Base-by-base conservation (phyloP, 1,140 invertebrate genomes). In the Drosophila miranda region DNA sequence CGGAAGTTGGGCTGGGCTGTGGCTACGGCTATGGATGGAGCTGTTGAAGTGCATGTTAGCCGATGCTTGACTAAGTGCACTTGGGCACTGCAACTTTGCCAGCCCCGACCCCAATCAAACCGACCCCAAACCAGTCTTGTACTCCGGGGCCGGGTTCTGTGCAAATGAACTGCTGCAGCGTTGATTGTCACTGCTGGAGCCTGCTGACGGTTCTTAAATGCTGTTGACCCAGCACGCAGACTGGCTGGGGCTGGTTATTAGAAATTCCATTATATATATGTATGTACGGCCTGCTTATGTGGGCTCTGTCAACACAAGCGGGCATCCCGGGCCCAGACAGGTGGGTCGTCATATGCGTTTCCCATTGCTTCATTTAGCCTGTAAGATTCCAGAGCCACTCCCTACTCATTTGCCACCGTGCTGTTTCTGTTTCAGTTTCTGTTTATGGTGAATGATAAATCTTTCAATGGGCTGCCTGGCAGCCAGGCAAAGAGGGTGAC, bases 241-340 rank as follows among this genome's bases (percentile, higher is more conserved):
- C 45, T 44, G 60, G 34, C n/a, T 34, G 45, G 62, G 41, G 38
- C 3, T 8, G 28, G 61, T 82, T 87, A 87, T 87, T 87, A 87
- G 78, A 87, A 87, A 87, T 87, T 87, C 82, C 78, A 87, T 87
- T 87, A 87, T 82, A 77, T 57, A 62, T 78, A 77, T 67, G 59
- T 78, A 76, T 67, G 59, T 77, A 75, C 69, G 79, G 67, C 74
- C 57, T 44, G 69, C 71, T 49, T 50, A 51, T 71, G 48, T 73
- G 77, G 49, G 55, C 59, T 75, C 34, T 81, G 82, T 87, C 78
- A 87, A 87, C 82, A 86, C 56, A 55, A 58, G 42, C 52, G 44
- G 62, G 57, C 64, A 46, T 48, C 58, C 48, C 59, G 51, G 43
- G 16, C 26, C 52, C 11, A 48, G 62, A 59, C 62, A 75, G 62